phyloP scores from a whole-genome alignment of 2,888 invertebrate species.

The Heliconius erato region DNA sequence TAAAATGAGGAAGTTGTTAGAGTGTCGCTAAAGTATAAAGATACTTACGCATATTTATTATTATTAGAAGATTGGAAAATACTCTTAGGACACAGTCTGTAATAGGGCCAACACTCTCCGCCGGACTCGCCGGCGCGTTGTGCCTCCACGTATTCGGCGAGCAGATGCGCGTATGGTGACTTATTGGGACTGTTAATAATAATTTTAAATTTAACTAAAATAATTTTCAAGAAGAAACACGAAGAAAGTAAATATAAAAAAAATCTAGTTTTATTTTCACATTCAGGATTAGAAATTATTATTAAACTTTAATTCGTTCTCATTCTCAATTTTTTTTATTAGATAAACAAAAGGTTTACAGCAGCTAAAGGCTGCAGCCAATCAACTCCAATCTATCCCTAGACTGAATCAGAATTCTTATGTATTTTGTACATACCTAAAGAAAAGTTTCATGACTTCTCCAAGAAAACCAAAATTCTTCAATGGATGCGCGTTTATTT shows the following conservation, averaged over 20 bases:
- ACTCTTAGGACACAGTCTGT: slow-evolving; percentile 92
- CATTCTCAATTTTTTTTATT: no score
- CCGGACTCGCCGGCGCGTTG: slow-evolving; percentile 91
- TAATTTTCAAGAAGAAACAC: no score
- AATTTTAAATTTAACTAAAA: neutral
- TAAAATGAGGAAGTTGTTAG: no score
- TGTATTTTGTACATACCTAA: slow-evolving; percentile 87
- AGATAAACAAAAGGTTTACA: no score
- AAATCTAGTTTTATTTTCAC: no score
- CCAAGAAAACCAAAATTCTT: slow-evolving; percentile 92
- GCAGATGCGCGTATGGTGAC: slow-evolving; percentile 90
- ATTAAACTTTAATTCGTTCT: no score
- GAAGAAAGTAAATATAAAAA: no score
- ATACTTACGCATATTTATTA: slow-evolving; percentile 83
- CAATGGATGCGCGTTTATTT: slow-evolving; percentile 92
- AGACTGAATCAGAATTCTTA: no score
- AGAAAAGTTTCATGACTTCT: slow-evolving; percentile 92
- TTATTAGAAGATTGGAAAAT: slow-evolving; percentile 87
- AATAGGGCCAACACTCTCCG: slow-evolving; percentile 95
- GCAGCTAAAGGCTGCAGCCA: no score
- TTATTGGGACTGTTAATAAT: slow-evolving; percentile 88
- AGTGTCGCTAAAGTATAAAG: neutral
- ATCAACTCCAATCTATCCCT: no score
- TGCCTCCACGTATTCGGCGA: slow-evolving; percentile 92
- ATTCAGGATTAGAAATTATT: no score